Evolutionary conservation across 2,888 invertebrate species (phyloP), one percentile per base, ranked within the genome.

Genomic region (Erpobdella octoculata): DNA sequence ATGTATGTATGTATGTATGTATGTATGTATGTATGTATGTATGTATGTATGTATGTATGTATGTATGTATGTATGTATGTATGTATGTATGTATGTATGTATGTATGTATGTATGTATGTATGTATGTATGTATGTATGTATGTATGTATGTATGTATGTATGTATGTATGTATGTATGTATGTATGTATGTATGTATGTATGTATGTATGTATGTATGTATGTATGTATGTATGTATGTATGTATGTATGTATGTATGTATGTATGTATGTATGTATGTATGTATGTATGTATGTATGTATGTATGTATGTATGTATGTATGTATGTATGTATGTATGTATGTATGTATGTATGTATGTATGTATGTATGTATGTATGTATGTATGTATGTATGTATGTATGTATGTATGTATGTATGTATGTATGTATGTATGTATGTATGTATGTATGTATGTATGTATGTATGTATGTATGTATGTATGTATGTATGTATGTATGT

Each of bases 171-270:
- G 31, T 12, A 33, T 33, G 62, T 33, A 9, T 61, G 12, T 61
- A 9, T 61, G 3, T 61, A 9, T 61, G 12, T 61, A 21, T 61
- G 12, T 61, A 61, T 61, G 8, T 61, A 5, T 61, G 61, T 8
- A 61, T 61, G 61, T 61, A 8, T 61, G 12, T 21, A 61, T 61
- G 61, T 25, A 21, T 61, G n/a, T n/a, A n/a, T n/a, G n/a, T n/a
- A n/a, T n/a, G n/a, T n/a, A n/a, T n/a, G n/a, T n/a, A n/a, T n/a
- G n/a, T n/a, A n/a, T n/a, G 28, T 61, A 61, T 61, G 61, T 61
- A 61, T 61, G 28, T 61, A n/a, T 48, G 28, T 21, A n/a, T 25
- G 68, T n/a, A 38, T 4, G 25, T 12, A 6, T 69, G 58, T 25
- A 31, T 21, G 6, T 37, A 38, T 36, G 67, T n/a, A 6, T 21